Conservation (phyloP, 1,140 invertebrate species). For the Belonocnema kinseyi region DNA sequence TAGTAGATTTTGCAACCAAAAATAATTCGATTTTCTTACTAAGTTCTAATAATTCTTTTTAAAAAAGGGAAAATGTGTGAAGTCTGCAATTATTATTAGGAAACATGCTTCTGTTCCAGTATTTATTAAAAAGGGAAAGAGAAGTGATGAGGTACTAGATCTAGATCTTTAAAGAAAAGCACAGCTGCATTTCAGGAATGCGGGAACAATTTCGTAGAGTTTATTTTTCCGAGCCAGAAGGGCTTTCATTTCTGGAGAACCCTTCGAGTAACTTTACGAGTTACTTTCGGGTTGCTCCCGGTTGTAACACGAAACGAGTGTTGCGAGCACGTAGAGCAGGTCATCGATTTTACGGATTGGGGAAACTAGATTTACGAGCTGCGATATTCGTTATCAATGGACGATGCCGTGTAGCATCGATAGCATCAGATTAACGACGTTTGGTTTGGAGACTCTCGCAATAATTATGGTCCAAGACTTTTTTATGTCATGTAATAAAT, state of each 20-base stretch:
- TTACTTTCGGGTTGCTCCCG: slow-evolving; percentile 39
- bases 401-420: slow-evolving; percentile 44
- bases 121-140: not conserved
- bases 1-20: too few relatives aligned
- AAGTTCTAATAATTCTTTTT: too few relatives aligned
- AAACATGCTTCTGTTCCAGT: not conserved
- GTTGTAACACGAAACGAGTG: slow-evolving; percentile 45
- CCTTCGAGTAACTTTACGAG: slow-evolving; percentile 40
- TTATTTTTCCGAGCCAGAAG: slow-evolving; percentile 20
- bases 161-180: not conserved
- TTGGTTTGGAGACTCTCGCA: slow-evolving; percentile 32
- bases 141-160: too few relatives aligned
- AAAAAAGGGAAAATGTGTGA: too few relatives aligned
- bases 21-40: too few relatives aligned
- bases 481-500: slow-evolving; percentile 37
- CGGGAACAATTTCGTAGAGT: slow-evolving; percentile 6
- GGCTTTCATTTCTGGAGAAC: slow-evolving; percentile 6
- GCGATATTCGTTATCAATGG: slow-evolving; percentile 60
- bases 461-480: slow-evolving; percentile 49
- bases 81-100: too few relatives aligned
- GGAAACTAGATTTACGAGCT: slow-evolving; percentile 56
- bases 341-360: slow-evolving; percentile 49
- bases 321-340: slow-evolving; percentile 34
- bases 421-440: slow-evolving; percentile 56
- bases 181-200: slow-evolving; percentile 25